Percentiles rank a stretch among this genome's conserved stretches.
These are phyloP conservation scores for Mellivora capensis DNA, from an alignment of 2,113 vertebrate genomes.

Conservation along the genomic window DNA sequence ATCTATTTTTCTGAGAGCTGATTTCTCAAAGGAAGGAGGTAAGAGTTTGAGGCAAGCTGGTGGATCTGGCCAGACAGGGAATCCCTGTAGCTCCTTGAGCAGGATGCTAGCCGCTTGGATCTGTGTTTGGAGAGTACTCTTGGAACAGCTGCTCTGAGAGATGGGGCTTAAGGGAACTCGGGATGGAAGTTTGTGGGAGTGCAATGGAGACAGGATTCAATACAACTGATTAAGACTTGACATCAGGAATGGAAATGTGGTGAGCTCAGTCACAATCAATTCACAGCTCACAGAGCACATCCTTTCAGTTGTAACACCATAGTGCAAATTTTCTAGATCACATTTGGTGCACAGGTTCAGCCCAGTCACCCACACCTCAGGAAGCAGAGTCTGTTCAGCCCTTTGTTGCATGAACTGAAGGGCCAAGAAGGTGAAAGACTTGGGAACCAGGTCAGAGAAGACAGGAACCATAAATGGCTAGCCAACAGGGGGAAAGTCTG, in stretches of 20 bases:
- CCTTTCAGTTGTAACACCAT: too few species aligned
- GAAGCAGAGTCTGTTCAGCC: neutral
- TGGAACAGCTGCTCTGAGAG: neutral
- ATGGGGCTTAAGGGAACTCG: neutral
- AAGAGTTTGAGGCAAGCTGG: neutral
- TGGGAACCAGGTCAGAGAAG: neutral
- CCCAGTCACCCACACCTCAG: too few species aligned
- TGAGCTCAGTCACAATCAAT: neutral
- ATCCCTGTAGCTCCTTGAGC: too few species aligned
- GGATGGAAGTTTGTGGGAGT: neutral
- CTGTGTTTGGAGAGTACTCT: neutral
- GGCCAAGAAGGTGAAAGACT: neutral
- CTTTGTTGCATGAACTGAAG: neutral
- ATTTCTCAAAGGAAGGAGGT: neutral
- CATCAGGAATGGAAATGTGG: too few species aligned
- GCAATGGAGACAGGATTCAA: neutral
- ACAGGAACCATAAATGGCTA: neutral
- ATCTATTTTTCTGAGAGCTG: neutral
- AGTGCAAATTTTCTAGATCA: neutral
- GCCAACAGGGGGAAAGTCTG: too few species aligned
- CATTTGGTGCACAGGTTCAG: neutral
- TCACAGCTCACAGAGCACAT: neutral
- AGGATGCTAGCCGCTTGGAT: neutral
- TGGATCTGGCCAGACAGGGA: neutral
- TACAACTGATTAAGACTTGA: neutral